Conservation (phyloP, 2,797 vertebrate species). For the Anguilla anguilla region DNA sequence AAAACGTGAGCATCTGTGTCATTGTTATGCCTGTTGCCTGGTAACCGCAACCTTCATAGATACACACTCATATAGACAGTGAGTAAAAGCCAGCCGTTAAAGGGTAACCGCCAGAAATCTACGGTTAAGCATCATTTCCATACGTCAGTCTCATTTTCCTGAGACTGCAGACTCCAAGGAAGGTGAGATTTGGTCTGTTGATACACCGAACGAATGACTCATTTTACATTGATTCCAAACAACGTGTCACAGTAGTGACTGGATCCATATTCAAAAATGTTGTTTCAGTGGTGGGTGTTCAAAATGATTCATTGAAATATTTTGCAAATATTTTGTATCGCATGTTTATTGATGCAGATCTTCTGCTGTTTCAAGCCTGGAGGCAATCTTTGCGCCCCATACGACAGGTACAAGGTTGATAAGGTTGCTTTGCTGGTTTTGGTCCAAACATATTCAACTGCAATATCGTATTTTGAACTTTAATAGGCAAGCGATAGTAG, state of each 20-base stretch:
- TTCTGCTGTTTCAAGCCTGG: background rate
- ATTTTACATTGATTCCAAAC: background rate
- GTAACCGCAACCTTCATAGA: conserved; percentile 59
- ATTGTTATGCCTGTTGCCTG: conserved; percentile 84
- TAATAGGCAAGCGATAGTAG: background rate
- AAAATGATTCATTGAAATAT: background rate
- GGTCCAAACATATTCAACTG: background rate
- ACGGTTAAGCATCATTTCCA: background rate
- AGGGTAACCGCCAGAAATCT: conserved; percentile 8
- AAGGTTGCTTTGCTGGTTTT: background rate
- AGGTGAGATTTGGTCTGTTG: background rate
- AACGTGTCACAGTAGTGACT: background rate
- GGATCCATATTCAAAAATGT: background rate
- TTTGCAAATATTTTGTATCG: background rate
- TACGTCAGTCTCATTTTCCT: background rate
- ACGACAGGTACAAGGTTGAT: background rate
- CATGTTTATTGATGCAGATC: background rate
- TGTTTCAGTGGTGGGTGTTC: background rate
- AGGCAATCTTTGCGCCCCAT: background rate
- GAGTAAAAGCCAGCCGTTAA: conserved; percentile 8
- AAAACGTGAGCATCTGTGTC: conserved; percentile 72
- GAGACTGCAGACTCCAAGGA: background rate
- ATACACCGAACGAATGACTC: background rate
- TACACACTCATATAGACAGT: conserved; percentile 2
- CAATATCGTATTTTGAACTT: background rate